Evolutionary conservation across 2,888 invertebrate genomes (phyloP).

Genomic region (Mythimna impura): DNA sequence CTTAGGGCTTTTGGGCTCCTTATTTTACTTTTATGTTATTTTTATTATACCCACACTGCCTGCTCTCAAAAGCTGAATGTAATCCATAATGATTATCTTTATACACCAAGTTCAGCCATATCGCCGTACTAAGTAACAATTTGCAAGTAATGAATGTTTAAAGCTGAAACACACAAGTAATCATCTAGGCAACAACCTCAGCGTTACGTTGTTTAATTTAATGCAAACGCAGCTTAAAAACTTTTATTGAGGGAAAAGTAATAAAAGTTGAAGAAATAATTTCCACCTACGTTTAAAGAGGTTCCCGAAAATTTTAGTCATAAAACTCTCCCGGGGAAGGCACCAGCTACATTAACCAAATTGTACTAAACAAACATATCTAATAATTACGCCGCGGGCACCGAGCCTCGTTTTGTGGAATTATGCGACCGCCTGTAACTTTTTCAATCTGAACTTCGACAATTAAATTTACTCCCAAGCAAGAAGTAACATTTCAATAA

Average conservation of each 20-base stretch:
- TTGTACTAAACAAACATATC: constrained; percentile 87
- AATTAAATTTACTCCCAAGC: constrained; percentile 87
- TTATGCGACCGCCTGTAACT: constrained; percentile 86
- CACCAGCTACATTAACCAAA: constrained; percentile 83
- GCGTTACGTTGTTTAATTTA: constrained; percentile 60
- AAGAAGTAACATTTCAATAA: constrained; percentile 87
- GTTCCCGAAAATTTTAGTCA: constrained; percentile 77
- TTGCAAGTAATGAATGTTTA: constrained; percentile 62
- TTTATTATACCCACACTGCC: constrained; percentile 41
- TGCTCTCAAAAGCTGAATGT: constrained; percentile 39
- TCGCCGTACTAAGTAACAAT: constrained; percentile 46
- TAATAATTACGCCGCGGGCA: constrained; percentile 83
- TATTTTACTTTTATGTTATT: constrained; percentile 52
- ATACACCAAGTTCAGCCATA: constrained; percentile 50
- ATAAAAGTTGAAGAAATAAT: constrained; percentile 81
- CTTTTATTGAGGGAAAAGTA: constrained; percentile 70
- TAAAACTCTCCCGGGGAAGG: constrained; percentile 75
- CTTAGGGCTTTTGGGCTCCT: constrained; percentile 25
- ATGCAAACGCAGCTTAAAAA: constrained; percentile 65
- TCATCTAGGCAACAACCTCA: constrained; percentile 53
- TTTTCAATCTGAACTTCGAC: constrained; percentile 89
- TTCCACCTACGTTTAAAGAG: constrained; percentile 78
- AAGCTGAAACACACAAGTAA: constrained; percentile 52
- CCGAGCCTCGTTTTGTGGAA: constrained; percentile 80
- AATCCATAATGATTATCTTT: constrained; percentile 60